Evolutionary conservation across 1,140 invertebrate genomes (phyloP).

Genomic region (Drosophila pandora): DNA sequence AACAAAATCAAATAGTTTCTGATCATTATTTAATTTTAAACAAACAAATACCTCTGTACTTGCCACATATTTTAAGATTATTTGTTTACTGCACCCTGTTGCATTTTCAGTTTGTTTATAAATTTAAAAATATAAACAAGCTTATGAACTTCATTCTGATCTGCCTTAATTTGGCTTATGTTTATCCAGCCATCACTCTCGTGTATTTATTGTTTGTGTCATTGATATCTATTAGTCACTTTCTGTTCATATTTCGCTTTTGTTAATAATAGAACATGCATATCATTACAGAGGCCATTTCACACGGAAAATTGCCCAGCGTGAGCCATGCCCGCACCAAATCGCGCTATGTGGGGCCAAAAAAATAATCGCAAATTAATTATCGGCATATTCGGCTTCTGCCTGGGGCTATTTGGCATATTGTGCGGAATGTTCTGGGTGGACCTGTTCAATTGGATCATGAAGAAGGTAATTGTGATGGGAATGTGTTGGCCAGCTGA

Average conservation of each 20-base stretch:
- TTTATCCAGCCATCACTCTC: not conserved
- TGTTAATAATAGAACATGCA: conserved; percentile 30
- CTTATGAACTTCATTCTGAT: not conserved
- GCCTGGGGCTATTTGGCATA: conserved; percentile 71
- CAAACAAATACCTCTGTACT: no score
- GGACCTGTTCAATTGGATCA: conserved; percentile 76
- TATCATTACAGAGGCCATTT: conserved; percentile 45
- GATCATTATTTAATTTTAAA: not conserved
- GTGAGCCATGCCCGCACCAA: conserved; percentile 61
- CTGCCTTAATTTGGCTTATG: not conserved
- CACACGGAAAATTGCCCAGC: conserved; percentile 12
- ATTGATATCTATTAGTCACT: conserved; percentile 1
- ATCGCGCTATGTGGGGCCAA: conserved; percentile 60
- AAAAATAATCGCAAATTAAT: conserved; percentile 65
- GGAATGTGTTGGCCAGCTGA: conserved; percentile 12
- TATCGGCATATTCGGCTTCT: conserved; percentile 70
- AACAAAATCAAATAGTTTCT: no score
- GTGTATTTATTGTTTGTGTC: not conserved
- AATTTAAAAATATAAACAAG: not conserved
- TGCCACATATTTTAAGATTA: not conserved
- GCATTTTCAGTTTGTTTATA: not conserved
- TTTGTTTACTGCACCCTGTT: not conserved
- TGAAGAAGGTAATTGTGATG: conserved; percentile 71
- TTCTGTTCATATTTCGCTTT: conserved; percentile 3
- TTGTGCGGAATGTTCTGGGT: conserved; percentile 80